Conservation (phyloP, 2,113 vertebrate species). For the Tyrannus savana region DNA sequence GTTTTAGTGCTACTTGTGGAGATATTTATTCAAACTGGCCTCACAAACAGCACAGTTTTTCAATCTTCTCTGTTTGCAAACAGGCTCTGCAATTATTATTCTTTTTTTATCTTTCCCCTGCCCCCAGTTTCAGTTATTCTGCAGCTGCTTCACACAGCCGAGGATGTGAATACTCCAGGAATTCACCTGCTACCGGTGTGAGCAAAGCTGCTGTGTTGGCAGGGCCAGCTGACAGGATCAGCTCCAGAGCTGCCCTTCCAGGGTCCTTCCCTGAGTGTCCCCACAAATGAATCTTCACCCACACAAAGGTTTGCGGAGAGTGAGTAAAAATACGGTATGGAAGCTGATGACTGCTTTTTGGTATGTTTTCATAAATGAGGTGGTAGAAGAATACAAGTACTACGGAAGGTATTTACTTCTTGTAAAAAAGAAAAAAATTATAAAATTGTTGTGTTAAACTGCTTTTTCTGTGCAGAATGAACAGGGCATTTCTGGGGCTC, state of each 20-base stretch:
- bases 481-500: not conserved
- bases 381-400: not conserved
- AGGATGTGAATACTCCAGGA: not conserved
- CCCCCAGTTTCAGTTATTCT: not conserved
- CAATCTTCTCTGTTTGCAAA: not conserved
- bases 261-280: not conserved
- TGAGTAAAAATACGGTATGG: not conserved
- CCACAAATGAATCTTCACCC: accelerated
- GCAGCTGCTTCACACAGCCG: not conserved
- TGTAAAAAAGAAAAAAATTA: not conserved
- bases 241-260: not conserved
- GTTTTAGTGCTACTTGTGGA: not conserved
- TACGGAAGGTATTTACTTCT: not conserved
- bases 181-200: not conserved
- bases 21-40: not conserved
- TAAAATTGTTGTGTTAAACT: not conserved
- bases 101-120: not conserved
- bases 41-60: not conserved
- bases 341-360: not conserved
- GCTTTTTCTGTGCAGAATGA: not conserved
- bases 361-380: not conserved
- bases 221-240: accelerated
- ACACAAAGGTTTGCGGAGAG: not conserved
- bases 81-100: not conserved
- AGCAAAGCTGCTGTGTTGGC: no score